These are phyloP conservation scores for Augiades crinisus DNA, from an alignment of 2,888 invertebrate genomes.

Conservation along the genomic window DNA sequence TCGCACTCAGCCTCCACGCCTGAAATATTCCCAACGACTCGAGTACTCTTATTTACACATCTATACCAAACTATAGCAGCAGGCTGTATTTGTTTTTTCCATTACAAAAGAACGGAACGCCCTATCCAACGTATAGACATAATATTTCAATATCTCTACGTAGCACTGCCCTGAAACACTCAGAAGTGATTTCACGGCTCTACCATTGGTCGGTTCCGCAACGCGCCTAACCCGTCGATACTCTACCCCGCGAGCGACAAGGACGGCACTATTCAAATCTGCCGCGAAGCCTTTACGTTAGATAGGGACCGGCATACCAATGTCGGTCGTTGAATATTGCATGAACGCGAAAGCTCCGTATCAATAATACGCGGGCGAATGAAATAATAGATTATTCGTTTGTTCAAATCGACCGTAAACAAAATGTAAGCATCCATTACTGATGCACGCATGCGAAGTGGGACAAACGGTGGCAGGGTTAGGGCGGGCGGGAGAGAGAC, in stretches of 20 bases:
- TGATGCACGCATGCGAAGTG: conserved; percentile 54
- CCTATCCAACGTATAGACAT: conserved; percentile 62
- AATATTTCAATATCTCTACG: conserved; percentile 75
- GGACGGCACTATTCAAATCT: conserved; percentile 39
- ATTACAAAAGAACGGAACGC: conserved; percentile 73
- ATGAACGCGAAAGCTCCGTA: conserved; percentile 70
- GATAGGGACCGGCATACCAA: conserved; percentile 50
- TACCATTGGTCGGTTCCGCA: conserved; percentile 55
- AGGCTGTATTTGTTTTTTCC: conserved; percentile 73
- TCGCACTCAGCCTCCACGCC: conserved; percentile 67
- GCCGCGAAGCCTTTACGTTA: conserved; percentile 6
- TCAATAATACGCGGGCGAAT: conserved; percentile 81
- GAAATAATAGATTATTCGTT: conserved; percentile 82
- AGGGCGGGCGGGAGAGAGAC: conserved; percentile 47
- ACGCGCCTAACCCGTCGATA: conserved; percentile 61
- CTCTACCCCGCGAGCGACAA: conserved; percentile 44
- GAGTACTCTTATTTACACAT: conserved; percentile 67
- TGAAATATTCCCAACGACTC: conserved; percentile 68
- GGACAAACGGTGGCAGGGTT: conserved; percentile 37
- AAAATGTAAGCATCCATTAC: conserved; percentile 78
- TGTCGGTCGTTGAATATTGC: conserved; percentile 64
- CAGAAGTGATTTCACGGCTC: conserved; percentile 64
- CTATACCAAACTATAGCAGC: conserved; percentile 45
- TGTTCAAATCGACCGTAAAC: conserved; percentile 80
- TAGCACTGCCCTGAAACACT: conserved; percentile 56